phyloP scores from a whole-genome alignment of 2,797 vertebrate genomes.

The Rallus crepitans region DNA sequence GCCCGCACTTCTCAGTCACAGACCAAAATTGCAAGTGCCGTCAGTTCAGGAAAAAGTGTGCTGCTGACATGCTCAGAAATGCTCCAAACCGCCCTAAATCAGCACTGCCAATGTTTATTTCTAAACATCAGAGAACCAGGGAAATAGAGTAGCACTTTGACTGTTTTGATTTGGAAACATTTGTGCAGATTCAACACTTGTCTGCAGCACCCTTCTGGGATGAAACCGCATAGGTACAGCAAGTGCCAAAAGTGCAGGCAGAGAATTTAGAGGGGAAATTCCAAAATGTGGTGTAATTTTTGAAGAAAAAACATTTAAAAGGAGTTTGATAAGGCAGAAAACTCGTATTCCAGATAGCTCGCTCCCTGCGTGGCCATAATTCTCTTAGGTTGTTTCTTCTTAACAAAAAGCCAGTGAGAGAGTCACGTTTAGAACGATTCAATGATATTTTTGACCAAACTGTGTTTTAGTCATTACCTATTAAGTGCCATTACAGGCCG shows the following conservation, averaged over 20 bases:
- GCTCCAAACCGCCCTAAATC: slow-evolving; percentile 49
- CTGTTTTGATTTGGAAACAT: slow-evolving; percentile 66
- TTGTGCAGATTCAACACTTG: slow-evolving; percentile 74
- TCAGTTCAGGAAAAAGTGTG: slow-evolving; percentile 7
- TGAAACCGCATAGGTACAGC: slow-evolving; percentile 39
- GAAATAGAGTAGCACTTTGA: slow-evolving; percentile 64
- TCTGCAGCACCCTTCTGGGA: slow-evolving; percentile 69
- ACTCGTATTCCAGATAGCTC: neutral
- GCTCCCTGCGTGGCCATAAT: neutral
- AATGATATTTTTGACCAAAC: neutral
- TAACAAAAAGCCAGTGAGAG: neutral
- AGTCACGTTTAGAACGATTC: neutral
- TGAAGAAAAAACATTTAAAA: slow-evolving; percentile 14
- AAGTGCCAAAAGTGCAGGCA: slow-evolving; percentile 67
- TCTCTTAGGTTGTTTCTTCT: neutral
- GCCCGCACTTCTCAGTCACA: slow-evolving; percentile 35
- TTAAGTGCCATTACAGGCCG: neutral
- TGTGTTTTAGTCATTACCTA: neutral
- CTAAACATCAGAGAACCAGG: slow-evolving; percentile 73
- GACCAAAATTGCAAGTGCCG: slow-evolving; percentile 17
- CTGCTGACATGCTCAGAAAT: slow-evolving; percentile 61
- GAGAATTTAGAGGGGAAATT: slow-evolving; percentile 39
- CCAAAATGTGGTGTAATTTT: slow-evolving; percentile 3
- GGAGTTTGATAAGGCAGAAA: neutral
- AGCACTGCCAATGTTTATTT: slow-evolving; percentile 76